Evolutionary conservation across 2,113 vertebrate species (phyloP), one percentile per base, ranked within the genome.

Genomic region (Ophiodon elongatus): DNA sequence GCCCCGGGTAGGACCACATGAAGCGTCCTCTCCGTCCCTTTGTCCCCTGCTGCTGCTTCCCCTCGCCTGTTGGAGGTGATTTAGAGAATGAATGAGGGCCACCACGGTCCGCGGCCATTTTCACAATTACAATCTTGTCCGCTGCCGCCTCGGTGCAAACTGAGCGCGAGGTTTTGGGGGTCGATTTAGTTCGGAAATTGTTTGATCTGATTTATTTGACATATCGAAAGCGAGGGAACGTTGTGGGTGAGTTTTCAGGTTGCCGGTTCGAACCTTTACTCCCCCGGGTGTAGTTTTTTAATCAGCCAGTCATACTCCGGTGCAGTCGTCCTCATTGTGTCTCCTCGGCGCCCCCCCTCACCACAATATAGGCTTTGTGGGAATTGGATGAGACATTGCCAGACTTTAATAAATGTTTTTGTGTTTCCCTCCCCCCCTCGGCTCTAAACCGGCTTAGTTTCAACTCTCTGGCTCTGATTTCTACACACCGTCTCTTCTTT

Each of bases 341-440:
- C 74, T 72, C 35, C 4, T 27, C 15, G 13, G 37, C 25, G 39
- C 54, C 10, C 29, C 56, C 13, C 5, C 59, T 85, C 25, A 65
- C 56, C 8, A 25, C 43, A 62, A 17, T 66, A 52, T 54, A 80
- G 80, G 68, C 50, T 89, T 83, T 56, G 68, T 31, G 8, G 60
- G 66, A 82, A 52, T 79, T 71, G 79, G 19, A 87, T 75, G 78
- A 89, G 74, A 82, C 13, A 52, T 75, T 39, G 66, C 66, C 25
- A 71, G 67, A 87, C 76, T 85, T 65, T 75, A 75, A 66, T 85
- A 79, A 82, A 85, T 33, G 74, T 67, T 84, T 77, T 79, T 31
- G 78, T 84, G 77, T 23, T 47, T 54, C 66, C 19, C 76, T 59
- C 76, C 68, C 64, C 47, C 50, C 5, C 35, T 19, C 3, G 63